phyloP scores from a whole-genome alignment of 2,888 invertebrate species.

The Dioctria linearis region DNA sequence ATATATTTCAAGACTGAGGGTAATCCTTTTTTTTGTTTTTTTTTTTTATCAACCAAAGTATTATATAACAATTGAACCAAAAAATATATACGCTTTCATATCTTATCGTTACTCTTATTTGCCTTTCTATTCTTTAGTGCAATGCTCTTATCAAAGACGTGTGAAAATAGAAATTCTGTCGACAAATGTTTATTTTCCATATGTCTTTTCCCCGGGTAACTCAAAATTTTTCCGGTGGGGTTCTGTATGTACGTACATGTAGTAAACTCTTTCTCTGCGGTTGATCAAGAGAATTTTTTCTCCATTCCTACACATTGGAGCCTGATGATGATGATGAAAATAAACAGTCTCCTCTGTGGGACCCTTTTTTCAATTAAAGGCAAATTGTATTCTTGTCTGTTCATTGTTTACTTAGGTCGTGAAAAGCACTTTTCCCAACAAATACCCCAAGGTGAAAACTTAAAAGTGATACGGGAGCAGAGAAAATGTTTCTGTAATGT shows the following conservation, averaged over 20 bases:
- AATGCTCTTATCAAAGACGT: not conserved
- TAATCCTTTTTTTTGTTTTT: no score
- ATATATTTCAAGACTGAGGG: no score
- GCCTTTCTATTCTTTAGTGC: not conserved
- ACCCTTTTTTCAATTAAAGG: slow-evolving; percentile 70
- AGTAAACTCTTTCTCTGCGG: not conserved
- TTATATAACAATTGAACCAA: no score
- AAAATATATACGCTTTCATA: not conserved
- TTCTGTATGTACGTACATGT: not conserved
- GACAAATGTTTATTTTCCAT: slow-evolving; percentile 32
- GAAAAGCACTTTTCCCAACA: slow-evolving; percentile 52
- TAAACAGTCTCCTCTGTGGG: slow-evolving; percentile 27
- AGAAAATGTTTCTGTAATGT: not conserved
- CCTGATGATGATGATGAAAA: not conserved
- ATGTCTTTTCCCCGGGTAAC: slow-evolving; percentile 1
- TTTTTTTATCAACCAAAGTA: no score
- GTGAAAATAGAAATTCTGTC: not conserved
- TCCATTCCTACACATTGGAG: not conserved
- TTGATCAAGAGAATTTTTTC: not conserved
- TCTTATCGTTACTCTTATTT: not conserved
- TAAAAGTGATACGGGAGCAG: slow-evolving; percentile 4
- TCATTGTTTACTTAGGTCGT: slow-evolving; percentile 68
- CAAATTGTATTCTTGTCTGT: slow-evolving; percentile 70
- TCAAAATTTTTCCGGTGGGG: not conserved
- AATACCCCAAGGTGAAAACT: slow-evolving; percentile 50